phyloP scores from a whole-genome alignment of 2,113 vertebrate genomes.

The Cyphomyrus plagiostoma region DNA sequence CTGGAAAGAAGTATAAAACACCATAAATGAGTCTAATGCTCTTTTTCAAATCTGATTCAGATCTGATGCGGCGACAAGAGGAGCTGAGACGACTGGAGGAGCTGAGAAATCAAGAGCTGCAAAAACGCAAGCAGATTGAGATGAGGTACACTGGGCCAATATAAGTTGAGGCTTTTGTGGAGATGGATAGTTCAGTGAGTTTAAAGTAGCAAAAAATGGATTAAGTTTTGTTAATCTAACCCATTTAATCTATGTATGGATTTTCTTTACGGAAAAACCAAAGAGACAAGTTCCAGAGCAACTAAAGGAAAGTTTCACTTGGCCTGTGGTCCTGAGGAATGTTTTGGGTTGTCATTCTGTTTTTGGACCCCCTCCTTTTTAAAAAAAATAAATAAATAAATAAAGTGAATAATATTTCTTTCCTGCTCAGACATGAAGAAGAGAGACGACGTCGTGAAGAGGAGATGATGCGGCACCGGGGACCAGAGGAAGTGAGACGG shows the following conservation, averaged over 20 bases:
- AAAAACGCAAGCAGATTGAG: conserved; percentile 94
- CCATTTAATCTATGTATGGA: background rate
- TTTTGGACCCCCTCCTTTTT: background rate
- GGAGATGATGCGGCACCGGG: conserved; percentile 86
- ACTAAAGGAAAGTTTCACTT: background rate
- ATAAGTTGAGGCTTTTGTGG: background rate
- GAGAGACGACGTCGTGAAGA: conserved; percentile 87
- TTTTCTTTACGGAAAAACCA: background rate
- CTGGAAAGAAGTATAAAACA: background rate
- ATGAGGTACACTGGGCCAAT: conserved; percentile 67
- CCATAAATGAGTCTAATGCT: background rate
- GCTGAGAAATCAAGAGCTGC: conserved; percentile 91
- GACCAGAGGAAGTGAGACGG: conserved; percentile 83
- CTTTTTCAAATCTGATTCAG: conserved; percentile 50
- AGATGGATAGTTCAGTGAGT: background rate
- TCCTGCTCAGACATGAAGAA: conserved; percentile 76
- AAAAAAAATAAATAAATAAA: no score
- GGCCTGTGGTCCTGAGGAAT: background rate
- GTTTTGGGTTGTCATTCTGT: background rate
- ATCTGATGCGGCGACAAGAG: conserved; percentile 95
- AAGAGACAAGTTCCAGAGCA: background rate
- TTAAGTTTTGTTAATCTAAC: background rate
- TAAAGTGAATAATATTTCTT: background rate
- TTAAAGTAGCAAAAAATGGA: background rate
- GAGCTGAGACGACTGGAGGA: conserved; percentile 92